Percentiles rank a stretch among this genome's conserved stretches.
Evolutionary conservation across 2,797 vertebrate genomes (phyloP).

Genomic region (Semotilus atromaculatus): DNA sequence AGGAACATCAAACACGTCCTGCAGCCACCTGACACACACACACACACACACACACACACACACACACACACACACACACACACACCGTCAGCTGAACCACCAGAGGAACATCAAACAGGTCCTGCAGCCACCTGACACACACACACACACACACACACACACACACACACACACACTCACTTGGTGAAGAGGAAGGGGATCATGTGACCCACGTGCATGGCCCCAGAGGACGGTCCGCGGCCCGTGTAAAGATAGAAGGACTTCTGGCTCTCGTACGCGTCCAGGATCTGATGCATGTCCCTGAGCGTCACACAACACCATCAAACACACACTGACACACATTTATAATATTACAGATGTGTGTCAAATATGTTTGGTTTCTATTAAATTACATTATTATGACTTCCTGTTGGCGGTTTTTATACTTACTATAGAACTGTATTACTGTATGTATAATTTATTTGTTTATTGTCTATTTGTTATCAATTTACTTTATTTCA

Average conservation of each 20-base stretch:
- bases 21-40: too few relatives aligned
- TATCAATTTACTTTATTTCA: background rate
- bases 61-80: too few relatives aligned
- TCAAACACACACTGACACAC: too few relatives aligned
- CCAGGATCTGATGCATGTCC: conserved; percentile 95
- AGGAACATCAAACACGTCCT: too few relatives aligned
- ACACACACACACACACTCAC: conserved; percentile 75
- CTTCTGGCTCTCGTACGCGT: conserved; percentile 91
- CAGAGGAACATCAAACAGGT: conserved; percentile 92
- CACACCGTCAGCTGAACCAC: conserved; percentile 84
- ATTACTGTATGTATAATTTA: background rate
- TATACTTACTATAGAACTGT: background rate
- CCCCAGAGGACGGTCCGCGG: conserved; percentile 92
- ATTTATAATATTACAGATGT: too few relatives aligned
- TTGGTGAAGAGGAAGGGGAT: conserved; percentile 97
- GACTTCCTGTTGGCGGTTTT: background rate
- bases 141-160: too few relatives aligned
- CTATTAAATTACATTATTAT: background rate
- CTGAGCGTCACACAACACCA: conserved; percentile 66
- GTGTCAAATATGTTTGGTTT: background rate
- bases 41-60: too few relatives aligned
- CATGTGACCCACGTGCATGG: conserved; percentile 96
- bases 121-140: conserved; percentile 89
- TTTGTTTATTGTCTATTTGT: too few relatives aligned
- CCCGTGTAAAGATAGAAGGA: conserved; percentile 97